phyloP scores from a whole-genome alignment of 2,797 vertebrate genomes.

The Ispidina lecontei region DNA sequence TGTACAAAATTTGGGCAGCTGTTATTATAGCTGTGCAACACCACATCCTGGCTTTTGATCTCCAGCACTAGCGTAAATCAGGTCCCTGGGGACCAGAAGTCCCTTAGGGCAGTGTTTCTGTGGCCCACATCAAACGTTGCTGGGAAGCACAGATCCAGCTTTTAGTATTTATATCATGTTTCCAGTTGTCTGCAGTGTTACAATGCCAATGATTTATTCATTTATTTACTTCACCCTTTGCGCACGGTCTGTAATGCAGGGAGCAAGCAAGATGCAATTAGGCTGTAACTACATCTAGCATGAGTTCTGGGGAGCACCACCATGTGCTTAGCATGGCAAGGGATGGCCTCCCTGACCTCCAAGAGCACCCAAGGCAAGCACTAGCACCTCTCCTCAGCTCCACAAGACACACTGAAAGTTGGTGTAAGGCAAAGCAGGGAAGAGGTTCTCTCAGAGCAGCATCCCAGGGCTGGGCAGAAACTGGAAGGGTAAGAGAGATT shows the following conservation, averaged over 20 bases:
- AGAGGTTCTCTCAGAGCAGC: neutral
- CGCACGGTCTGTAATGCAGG: neutral
- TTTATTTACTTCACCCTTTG: conserved; percentile 41
- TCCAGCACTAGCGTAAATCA: conserved; percentile 32
- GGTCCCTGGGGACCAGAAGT: conserved; percentile 4
- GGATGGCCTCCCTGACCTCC: neutral
- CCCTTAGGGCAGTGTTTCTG: conserved; percentile 11
- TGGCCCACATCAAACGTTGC: conserved; percentile 56
- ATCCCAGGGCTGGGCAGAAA: neutral
- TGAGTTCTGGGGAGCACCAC: neutral
- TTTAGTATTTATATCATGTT: conserved; percentile 56
- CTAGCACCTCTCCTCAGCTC: neutral
- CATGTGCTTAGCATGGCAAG: rapidly evolving
- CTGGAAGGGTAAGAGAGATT: neutral
- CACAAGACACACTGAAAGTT: neutral
- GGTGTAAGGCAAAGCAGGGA: neutral
- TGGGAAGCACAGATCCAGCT: conserved; percentile 22
- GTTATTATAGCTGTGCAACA: conserved; percentile 4
- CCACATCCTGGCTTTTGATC: conserved; percentile 65
- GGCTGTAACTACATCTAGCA: neutral
- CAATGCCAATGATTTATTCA: conserved; percentile 53
- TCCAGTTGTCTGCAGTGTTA: conserved; percentile 39
- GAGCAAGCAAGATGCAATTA: neutral
- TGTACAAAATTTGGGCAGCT: neutral
- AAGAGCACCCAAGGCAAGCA: neutral